phyloP scores from a whole-genome alignment of 2,113 vertebrate species.

The Erythrocercus mccallii region DNA sequence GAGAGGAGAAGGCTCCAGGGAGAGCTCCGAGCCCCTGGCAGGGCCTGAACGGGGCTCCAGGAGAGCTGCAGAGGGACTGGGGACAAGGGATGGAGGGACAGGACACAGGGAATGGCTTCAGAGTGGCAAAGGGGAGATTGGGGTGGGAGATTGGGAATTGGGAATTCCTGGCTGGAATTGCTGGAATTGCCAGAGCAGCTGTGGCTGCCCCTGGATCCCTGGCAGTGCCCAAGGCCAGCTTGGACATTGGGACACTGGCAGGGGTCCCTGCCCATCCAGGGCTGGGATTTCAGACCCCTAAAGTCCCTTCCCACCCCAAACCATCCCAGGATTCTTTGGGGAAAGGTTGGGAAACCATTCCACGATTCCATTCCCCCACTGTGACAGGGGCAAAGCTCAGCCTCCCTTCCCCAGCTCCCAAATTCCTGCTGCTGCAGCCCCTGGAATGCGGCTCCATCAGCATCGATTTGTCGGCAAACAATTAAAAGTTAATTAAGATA shows the following conservation, averaged over 20 bases:
- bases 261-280: neutral
- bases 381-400: neutral
- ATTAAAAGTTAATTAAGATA: constrained; percentile 72
- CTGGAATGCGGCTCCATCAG: neutral
- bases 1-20: neutral
- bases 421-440: neutral
- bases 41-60: neutral
- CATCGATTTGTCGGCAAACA: constrained; percentile 59
- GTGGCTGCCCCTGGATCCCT: neutral
- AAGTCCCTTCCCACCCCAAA: neutral
- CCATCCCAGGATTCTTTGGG: neutral
- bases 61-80: neutral
- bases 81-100: neutral
- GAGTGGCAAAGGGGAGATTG: neutral
- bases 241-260: neutral
- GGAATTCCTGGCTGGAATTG: neutral
- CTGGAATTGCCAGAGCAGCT: neutral
- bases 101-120: neutral
- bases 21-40: neutral
- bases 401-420: neutral
- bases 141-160: neutral
- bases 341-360: neutral
- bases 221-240: neutral
- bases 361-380: accelerated
- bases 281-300: no score